Percentiles rank a stretch among this genome's conserved stretches.
phyloP scores from a whole-genome alignment of 2,797 vertebrate genomes.

The Molossus alvarezi region DNA sequence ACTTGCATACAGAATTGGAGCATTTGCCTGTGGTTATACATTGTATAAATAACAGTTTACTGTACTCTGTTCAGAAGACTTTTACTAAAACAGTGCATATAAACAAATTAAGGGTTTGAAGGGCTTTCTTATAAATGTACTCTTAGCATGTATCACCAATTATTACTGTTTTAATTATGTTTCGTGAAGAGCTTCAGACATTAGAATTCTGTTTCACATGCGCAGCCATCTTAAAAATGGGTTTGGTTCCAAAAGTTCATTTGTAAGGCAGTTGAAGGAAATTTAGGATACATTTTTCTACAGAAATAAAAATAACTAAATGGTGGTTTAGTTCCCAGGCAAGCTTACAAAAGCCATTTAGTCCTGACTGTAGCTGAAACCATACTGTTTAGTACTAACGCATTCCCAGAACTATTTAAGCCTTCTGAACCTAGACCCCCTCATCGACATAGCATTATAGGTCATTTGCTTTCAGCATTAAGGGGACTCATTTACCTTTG shows the following conservation, averaged over 20 bases:
- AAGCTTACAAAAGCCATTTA: conserved; percentile 47
- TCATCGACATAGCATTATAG: background rate
- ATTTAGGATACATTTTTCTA: conserved; percentile 69
- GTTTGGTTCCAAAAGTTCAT: conserved; percentile 70
- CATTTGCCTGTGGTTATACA: background rate
- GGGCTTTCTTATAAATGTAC: conserved; percentile 59
- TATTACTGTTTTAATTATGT: conserved; percentile 58
- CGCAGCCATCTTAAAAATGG: conserved; percentile 31
- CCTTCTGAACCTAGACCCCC: background rate
- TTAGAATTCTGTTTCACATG: conserved; percentile 50
- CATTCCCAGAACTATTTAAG: conserved; percentile 14
- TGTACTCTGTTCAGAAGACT: conserved; percentile 16
- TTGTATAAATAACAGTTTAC: conserved; percentile 39
- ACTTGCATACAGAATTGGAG: background rate
- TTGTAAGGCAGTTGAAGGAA: conserved; percentile 67
- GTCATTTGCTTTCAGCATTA: conserved; percentile 10
- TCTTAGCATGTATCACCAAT: conserved; percentile 25
- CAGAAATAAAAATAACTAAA: conserved; percentile 31
- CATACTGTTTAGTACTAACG: background rate
- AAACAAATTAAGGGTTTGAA: conserved; percentile 65
- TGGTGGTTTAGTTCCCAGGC: conserved; percentile 36
- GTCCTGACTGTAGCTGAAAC: conserved; percentile 23
- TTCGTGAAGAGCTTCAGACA: conserved; percentile 15
- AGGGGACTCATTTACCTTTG: background rate
- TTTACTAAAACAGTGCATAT: conserved; percentile 60